A percentile compares a stretch with the other conserved stretches of the same genome.
These are phyloP conservation scores for Halichoerus grypus DNA, from an alignment of 2,113 vertebrate species.

Conservation along the genomic window DNA sequence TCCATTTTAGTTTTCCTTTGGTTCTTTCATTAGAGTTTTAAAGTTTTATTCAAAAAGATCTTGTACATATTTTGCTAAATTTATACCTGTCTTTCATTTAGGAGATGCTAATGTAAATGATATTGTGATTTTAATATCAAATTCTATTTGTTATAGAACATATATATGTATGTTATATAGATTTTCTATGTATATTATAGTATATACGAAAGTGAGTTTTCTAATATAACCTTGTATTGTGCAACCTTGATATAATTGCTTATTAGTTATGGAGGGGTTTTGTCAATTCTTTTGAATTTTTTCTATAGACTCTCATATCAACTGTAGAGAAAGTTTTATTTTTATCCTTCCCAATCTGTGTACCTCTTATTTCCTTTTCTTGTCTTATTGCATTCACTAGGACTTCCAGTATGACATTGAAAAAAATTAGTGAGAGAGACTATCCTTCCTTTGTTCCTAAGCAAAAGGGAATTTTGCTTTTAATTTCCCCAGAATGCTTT, in stretches of 20 bases:
- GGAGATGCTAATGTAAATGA: not conserved
- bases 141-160: not conserved
- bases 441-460: not conserved
- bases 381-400: not conserved
- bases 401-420: not conserved
- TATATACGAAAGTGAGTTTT: not conserved
- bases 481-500: not conserved
- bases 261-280: not conserved
- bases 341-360: not conserved
- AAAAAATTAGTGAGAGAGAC: not conserved
- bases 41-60: not conserved
- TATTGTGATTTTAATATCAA: not conserved
- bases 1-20: not conserved
- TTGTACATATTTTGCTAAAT: not conserved
- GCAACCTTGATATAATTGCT: not conserved
- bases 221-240: not conserved
- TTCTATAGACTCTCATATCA: not conserved
- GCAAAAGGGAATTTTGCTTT: not conserved
- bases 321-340: not conserved
- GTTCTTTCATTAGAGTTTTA: not conserved
- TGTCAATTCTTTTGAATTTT: not conserved
- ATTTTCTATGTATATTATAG: not conserved
- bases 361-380: not conserved
- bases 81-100: not conserved
- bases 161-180: not conserved